Percentiles rank a stretch among this genome's conserved stretches.
phyloP scores from a whole-genome alignment of 2,797 vertebrate species.

The Mareca strepera region DNA sequence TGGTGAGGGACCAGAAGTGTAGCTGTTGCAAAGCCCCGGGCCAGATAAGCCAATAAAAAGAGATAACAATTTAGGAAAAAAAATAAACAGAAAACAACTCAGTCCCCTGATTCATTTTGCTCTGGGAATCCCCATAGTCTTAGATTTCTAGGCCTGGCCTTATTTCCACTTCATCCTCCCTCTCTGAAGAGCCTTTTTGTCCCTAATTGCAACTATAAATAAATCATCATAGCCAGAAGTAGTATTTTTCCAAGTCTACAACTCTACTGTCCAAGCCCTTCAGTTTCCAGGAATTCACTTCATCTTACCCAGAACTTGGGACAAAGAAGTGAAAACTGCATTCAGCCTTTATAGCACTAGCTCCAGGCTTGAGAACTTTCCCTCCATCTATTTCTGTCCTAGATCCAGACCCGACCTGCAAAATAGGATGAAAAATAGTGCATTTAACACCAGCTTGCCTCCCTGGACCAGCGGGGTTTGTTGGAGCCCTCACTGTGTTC shows the following conservation, averaged over 20 bases:
- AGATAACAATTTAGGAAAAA: constrained; percentile 39
- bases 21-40: not conserved
- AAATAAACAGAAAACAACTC: constrained; percentile 42
- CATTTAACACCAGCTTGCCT: not conserved
- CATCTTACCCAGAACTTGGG: constrained; percentile 55
- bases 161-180: constrained; percentile 60
- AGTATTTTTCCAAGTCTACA: constrained; percentile 71
- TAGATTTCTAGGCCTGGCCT: constrained; percentile 63
- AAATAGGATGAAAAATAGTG: not conserved
- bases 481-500: not conserved
- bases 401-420: not conserved
- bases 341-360: constrained; percentile 11
- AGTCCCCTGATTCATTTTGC: constrained; percentile 62
- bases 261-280: constrained; percentile 50
- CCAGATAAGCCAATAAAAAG: constrained; percentile 30
- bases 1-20: not conserved
- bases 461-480: not conserved
- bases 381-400: not conserved
- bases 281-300: constrained; percentile 71
- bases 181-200: constrained; percentile 72
- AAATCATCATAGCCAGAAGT: constrained; percentile 66
- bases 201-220: constrained; percentile 74
- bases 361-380: not conserved
- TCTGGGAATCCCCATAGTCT: constrained; percentile 67
- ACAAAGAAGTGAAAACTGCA: constrained; percentile 63